A percentile compares a stretch with the other conserved stretches of the same genome.
Conservation (phyloP, 2,888 invertebrate genomes). For the Torymus tubicola region DNA sequence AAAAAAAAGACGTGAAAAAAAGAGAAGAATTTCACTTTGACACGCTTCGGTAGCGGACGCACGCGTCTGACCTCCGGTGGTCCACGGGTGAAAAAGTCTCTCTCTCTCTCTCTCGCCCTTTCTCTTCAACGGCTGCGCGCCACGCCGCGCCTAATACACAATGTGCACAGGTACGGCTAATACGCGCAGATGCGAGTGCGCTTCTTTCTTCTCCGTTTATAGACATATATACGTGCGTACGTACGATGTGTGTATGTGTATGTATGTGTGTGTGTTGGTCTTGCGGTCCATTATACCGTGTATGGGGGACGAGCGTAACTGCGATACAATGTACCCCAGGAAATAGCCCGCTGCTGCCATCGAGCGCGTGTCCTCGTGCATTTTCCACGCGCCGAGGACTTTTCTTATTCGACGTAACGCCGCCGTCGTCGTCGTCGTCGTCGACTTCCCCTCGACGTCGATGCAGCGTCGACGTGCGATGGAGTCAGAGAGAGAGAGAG, state of each 20-base stretch:
- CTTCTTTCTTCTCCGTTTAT: no score
- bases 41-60: neutral
- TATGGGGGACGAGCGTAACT: conserved; percentile 24
- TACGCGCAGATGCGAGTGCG: conserved; percentile 20
- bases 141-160: conserved; percentile 4
- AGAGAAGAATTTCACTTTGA: conserved; percentile 17
- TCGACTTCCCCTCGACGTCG: neutral
- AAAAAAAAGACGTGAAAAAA: conserved; percentile 1
- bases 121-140: conserved; percentile 2
- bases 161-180: neutral
- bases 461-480: conserved; percentile 8
- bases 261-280: no score
- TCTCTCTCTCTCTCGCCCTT: neutral
- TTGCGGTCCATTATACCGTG: conserved; percentile 37
- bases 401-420: conserved; percentile 18
- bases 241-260: no score
- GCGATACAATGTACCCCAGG: conserved; percentile 50
- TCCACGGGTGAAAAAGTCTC: neutral
- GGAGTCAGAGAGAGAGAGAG: neutral
- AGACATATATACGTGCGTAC: no score
- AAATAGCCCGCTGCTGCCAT: conserved; percentile 16
- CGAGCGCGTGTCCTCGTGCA: conserved; percentile 29
- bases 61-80: conserved; percentile 37
- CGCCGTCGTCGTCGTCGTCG: neutral
- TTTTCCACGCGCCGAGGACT: conserved; percentile 37